Percentiles rank a stretch among this genome's conserved stretches.
Conservation (phyloP, 2,888 invertebrate genomes). For the Clunio marinus region DNA sequence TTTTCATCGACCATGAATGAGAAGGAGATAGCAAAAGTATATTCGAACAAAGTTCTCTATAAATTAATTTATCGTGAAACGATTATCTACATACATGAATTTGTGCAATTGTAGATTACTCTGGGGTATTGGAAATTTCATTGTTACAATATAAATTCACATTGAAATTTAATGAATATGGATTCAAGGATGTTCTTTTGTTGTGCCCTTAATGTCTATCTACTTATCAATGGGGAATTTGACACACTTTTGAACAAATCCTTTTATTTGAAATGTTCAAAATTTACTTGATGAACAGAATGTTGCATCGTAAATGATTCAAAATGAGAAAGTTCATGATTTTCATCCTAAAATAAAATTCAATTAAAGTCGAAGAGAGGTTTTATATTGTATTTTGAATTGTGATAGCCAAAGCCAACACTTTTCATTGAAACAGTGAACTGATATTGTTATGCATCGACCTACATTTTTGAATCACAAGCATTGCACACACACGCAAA, state of each 20-base stretch:
- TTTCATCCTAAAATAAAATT: not conserved
- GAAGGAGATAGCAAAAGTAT: not conserved
- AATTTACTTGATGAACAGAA: not conserved
- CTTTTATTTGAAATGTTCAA: not conserved
- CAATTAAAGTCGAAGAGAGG: not conserved
- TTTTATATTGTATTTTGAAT: not conserved
- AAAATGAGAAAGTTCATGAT: not conserved
- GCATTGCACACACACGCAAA: not conserved
- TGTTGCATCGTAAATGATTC: too few relatives aligned
- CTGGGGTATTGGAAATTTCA: too few relatives aligned
- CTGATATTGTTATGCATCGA: too few relatives aligned
- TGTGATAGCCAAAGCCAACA: too few relatives aligned
- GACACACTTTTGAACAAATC: not conserved
- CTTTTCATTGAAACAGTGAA: too few relatives aligned
- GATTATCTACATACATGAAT: too few relatives aligned
- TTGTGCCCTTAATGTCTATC: too few relatives aligned
- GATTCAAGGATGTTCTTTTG: too few relatives aligned
- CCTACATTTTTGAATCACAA: too few relatives aligned
- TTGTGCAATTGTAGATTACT: too few relatives aligned
- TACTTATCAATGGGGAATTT: not conserved
- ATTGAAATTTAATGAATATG: too few relatives aligned
- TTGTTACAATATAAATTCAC: not conserved
- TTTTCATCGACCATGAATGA: not conserved
- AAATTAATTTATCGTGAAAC: too few relatives aligned
- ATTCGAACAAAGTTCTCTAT: not conserved